Evolutionary conservation across 1,140 invertebrate genomes (phyloP), one percentile per base, ranked within the genome.

Genomic region (Calliphora vicina): DNA sequence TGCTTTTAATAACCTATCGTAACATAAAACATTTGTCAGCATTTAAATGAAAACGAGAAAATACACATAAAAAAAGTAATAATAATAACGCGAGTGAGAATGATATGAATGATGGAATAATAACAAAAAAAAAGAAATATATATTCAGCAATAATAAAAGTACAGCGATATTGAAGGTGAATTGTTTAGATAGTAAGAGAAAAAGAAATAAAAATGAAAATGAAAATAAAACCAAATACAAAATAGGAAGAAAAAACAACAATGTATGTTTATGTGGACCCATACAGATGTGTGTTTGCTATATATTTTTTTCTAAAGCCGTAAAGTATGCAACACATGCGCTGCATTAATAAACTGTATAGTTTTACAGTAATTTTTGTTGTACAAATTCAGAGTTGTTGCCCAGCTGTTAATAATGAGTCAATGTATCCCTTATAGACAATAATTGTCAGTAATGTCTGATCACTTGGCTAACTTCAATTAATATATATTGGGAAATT

Each of bases 21-120:
- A 67, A 67, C 61, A 67, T 67, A 23, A 67, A 67, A 67, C 8
- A 67, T 67, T 67, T 25, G 61, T 67, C 61, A 67, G 61, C 61
- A 23, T 67, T 67, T 67, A 50, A 13, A 2, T 12, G 12, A 50
- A 50, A 50, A 50, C 15, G 45, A 13, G 12, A 50, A 50, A 50
- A 50, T 50, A 13, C 2, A 50, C 10, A 50, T 50, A 50, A 50
- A 50, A 50, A 50, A 1, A 50, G 8, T 50, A 43, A 43, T 43
- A 43, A 43, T 1, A 15, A 50, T 15, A 50, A 50, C 4, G 1
- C 5, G 4, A 50, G 12, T 50, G 15, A 50, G 45, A 50, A 5
- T 43, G 42, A 43, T 43, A 50, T 50, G 12, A 50, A 13, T 5
- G 1, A 35, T 35, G 35, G 10, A 35, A 35, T 35, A 35, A 35